Percentiles rank a stretch among this genome's conserved stretches.
phyloP scores from a whole-genome alignment of 2,797 vertebrate genomes.

The Okamejei kenojei region DNA sequence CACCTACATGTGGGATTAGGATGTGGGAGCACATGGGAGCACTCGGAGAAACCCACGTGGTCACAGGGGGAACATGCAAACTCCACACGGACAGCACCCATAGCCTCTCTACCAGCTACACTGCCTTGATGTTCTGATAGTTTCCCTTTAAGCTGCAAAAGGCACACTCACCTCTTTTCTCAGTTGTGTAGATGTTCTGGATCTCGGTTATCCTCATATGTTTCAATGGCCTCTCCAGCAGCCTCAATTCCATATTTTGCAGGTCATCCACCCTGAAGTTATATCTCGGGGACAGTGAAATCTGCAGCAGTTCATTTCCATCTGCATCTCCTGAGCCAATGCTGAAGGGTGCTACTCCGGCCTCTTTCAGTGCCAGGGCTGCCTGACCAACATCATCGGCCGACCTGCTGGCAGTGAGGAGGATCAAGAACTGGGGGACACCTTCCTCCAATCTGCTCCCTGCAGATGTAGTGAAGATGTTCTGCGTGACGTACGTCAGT shows the following conservation, averaged over 20 bases:
- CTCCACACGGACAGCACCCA: too few species aligned
- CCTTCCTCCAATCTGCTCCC: slow-evolving; percentile 40
- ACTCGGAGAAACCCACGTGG: too few species aligned
- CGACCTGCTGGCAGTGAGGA: slow-evolving; percentile 37
- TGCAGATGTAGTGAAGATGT: slow-evolving; percentile 39
- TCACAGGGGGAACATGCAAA: too few species aligned
- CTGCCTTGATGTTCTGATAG: too few species aligned
- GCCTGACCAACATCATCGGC: slow-evolving; percentile 49
- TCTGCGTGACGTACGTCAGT: slow-evolving; percentile 38
- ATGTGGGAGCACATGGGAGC: too few species aligned
- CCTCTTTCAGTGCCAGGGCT: slow-evolving; percentile 70
- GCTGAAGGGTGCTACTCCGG: slow-evolving; percentile 64
- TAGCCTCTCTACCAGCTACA: too few species aligned
- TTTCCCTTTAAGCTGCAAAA: neutral
- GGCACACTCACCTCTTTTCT: neutral
- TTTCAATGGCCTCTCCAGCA: neutral
- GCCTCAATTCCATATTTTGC: neutral
- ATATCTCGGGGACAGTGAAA: slow-evolving; percentile 29
- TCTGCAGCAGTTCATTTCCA: slow-evolving; percentile 57
- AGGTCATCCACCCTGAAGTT: neutral
- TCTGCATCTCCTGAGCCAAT: slow-evolving; percentile 67
- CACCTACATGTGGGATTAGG: too few species aligned
- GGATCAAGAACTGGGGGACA: slow-evolving; percentile 41
- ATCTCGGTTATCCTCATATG: neutral
- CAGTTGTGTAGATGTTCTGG: too few species aligned